These are phyloP conservation scores for Gadus macrocephalus DNA, from an alignment of 2,113 vertebrate species.

Conservation along the genomic window DNA sequence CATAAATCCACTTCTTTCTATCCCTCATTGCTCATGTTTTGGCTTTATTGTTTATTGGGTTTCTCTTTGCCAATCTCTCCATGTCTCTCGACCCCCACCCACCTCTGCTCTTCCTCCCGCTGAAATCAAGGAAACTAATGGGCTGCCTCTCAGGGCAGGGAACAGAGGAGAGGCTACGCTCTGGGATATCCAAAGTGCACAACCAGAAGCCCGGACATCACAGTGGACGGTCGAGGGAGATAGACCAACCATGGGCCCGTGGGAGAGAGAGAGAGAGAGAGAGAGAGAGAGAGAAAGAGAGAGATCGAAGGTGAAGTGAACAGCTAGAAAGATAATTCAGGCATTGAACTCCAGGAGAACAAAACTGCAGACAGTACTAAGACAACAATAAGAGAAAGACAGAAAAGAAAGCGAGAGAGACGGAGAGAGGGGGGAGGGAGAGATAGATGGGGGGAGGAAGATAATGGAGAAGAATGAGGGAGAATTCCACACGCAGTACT, in stretches of 20 bases:
- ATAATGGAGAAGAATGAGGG: constrained; percentile 49
- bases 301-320: constrained; percentile 23
- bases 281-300: constrained; percentile 19
- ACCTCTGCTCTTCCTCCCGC: constrained; percentile 43
- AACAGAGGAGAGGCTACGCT: constrained; percentile 54
- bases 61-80: background rate
- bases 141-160: constrained; percentile 66
- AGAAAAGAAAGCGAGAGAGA: constrained; percentile 32
- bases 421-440: constrained; percentile 9
- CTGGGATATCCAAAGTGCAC: constrained; percentile 74
- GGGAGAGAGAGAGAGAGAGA: constrained; percentile 19
- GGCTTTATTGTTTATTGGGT: no score
- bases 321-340: background rate
- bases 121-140: constrained; percentile 70
- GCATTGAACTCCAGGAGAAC: no score
- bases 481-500: constrained; percentile 45
- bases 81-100: background rate
- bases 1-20: constrained; percentile 30
- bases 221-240: constrained; percentile 52
- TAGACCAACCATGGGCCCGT: constrained; percentile 33
- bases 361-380: no score
- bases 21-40: background rate
- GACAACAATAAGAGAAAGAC: background rate
- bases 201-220: constrained; percentile 66
- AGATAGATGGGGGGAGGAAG: constrained; percentile 18